phyloP scores from a whole-genome alignment of 2,113 vertebrate species.

The Castor canadensis region DNA sequence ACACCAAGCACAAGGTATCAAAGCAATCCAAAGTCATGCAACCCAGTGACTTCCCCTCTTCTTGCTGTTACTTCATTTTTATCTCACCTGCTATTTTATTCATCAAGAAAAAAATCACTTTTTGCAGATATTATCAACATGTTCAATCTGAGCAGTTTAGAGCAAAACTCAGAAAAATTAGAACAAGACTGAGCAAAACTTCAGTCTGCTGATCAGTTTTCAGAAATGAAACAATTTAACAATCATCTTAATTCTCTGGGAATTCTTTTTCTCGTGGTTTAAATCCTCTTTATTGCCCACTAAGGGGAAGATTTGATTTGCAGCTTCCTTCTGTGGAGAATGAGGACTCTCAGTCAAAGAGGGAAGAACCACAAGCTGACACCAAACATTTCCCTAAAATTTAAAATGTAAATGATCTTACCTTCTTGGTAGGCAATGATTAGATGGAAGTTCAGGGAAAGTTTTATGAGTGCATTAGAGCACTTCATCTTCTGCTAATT shows the following conservation, averaged over 20 bases:
- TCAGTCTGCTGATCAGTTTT: not conserved
- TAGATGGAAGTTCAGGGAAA: not conserved
- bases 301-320: slow-evolving; percentile 56
- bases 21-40: not conserved
- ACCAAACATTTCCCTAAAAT: not conserved
- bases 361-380: not conserved
- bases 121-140: not conserved
- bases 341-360: not conserved
- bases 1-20: not conserved
- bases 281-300: slow-evolving; percentile 16
- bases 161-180: no score
- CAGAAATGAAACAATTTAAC: not conserved
- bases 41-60: not conserved
- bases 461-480: not conserved
- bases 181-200: not conserved
- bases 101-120: not conserved
- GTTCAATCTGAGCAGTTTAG: not conserved
- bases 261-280: not conserved
- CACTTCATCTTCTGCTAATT: not conserved
- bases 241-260: not conserved
- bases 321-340: not conserved
- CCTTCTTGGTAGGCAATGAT: not conserved
- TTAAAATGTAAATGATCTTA: not conserved
- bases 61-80: not conserved
- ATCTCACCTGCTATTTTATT: not conserved